phyloP scores from a whole-genome alignment of 2,888 invertebrate genomes.

The Microchrysa polita region DNA sequence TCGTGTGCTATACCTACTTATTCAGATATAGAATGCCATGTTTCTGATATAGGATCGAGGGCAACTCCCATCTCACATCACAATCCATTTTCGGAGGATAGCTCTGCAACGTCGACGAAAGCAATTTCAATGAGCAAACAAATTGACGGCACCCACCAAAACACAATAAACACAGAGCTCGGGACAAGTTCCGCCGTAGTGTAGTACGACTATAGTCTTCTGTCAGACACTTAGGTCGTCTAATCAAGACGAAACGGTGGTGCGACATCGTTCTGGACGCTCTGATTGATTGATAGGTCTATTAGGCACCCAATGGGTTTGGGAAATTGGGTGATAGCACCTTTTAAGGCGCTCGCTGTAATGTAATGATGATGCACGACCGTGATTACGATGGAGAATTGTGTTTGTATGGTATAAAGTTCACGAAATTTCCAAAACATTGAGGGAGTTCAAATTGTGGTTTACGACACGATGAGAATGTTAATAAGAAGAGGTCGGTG shows the following conservation, averaged over 20 bases:
- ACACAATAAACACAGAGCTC: background rate
- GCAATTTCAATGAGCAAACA: slow-evolving; percentile 41
- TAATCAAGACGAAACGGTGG: slow-evolving; percentile 43
- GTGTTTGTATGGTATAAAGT: background rate
- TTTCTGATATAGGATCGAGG: background rate
- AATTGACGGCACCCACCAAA: slow-evolving; percentile 24
- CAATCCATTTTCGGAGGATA: background rate
- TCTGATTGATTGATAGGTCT: slow-evolving; percentile 49
- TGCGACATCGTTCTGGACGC: slow-evolving; percentile 39
- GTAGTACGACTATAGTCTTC: too few species aligned
- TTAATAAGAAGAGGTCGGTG: too few species aligned
- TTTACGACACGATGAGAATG: background rate
- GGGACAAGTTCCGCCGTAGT: background rate
- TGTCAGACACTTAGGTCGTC: background rate
- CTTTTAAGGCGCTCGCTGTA: slow-evolving; percentile 7
- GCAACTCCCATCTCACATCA: background rate
- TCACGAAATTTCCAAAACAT: background rate
- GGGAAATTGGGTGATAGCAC: slow-evolving; percentile 27
- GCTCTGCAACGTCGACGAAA: too few species aligned
- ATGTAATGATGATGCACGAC: slow-evolving; percentile 15
- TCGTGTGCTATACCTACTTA: background rate
- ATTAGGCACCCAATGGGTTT: slow-evolving; percentile 35
- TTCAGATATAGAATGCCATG: background rate
- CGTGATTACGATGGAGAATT: slow-evolving; percentile 21
- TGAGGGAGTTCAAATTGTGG: background rate